phyloP scores from a whole-genome alignment of 2,797 vertebrate species.

The Gadopsis bispinosus region DNA sequence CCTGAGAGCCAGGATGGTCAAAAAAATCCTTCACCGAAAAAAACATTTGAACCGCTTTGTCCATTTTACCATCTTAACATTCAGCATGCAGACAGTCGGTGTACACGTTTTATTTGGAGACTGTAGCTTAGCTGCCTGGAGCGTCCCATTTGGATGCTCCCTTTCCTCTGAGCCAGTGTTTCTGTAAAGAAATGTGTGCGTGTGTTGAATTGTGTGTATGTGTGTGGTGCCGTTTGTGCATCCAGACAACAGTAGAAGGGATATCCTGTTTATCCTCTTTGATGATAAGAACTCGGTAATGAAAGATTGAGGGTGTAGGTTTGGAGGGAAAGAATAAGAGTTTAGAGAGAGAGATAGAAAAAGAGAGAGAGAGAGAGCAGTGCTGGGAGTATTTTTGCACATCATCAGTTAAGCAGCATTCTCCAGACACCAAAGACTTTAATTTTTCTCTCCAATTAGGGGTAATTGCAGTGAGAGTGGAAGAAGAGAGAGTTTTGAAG shows the following conservation, averaged over 20 bases:
- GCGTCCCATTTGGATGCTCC: constrained; percentile 22
- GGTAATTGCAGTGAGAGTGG: constrained; percentile 82
- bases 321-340: constrained; percentile 47
- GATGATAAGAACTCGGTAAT: constrained; percentile 70
- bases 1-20: constrained; percentile 18
- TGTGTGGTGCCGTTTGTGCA: constrained; percentile 31
- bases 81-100: not conserved
- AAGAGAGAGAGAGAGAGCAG: constrained; percentile 17
- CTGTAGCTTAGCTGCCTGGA: not conserved
- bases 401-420: constrained; percentile 77
- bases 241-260: constrained; percentile 60
- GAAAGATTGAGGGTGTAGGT: constrained; percentile 54
- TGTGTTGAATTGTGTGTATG: constrained; percentile 14
- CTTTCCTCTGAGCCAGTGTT: constrained; percentile 11
- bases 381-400: constrained; percentile 67
- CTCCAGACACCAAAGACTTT: constrained; percentile 79
- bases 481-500: constrained; percentile 77
- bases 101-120: not conserved
- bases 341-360: constrained; percentile 39
- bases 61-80: constrained; percentile 32
- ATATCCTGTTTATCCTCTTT: constrained; percentile 80
- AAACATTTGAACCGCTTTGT: constrained; percentile 39
- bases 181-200: constrained; percentile 4
- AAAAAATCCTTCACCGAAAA: constrained; percentile 45
- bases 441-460: constrained; percentile 82